Evolutionary conservation across 1,140 invertebrate genomes (phyloP).

Genomic region (Drosophila pseudoobscura): DNA sequence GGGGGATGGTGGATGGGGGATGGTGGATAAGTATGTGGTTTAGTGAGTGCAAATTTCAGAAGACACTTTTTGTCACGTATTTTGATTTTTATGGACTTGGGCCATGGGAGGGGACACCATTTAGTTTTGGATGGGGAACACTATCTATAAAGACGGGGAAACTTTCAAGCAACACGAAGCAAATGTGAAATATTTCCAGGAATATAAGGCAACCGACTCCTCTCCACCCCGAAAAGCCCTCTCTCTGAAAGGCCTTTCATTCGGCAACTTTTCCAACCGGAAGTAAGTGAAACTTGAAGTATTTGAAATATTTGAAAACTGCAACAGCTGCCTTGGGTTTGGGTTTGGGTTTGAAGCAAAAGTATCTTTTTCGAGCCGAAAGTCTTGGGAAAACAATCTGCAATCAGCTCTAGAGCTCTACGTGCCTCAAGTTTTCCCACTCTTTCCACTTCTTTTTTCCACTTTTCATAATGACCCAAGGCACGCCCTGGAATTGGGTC

Average conservation of each 20-base stretch:
- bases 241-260: neutral
- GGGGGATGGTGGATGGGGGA: constrained; percentile 12
- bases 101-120: neutral
- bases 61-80: constrained; percentile 66
- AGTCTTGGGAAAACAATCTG: constrained; percentile 51
- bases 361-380: constrained; percentile 32
- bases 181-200: too few relatives aligned
- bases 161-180: neutral
- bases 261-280: constrained; percentile 16
- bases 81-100: constrained; percentile 25
- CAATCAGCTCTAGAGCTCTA: constrained; percentile 23
- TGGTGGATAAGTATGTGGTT: constrained; percentile 51
- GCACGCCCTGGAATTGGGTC: constrained; percentile 39
- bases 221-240: too few relatives aligned
- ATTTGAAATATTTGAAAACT: constrained; percentile 47
- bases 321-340: constrained; percentile 50
- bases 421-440: constrained; percentile 26
- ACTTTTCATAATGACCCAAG: constrained; percentile 47
- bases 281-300: constrained; percentile 18
- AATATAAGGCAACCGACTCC: too few relatives aligned
- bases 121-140: constrained; percentile 27
- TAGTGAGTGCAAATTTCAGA: constrained; percentile 67
- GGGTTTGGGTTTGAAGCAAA: neutral
- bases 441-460: neutral
- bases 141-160: constrained; percentile 8